Base-by-base conservation (phyloP, 1,140 invertebrate species). In the Drosophila prosaltans region DNA sequence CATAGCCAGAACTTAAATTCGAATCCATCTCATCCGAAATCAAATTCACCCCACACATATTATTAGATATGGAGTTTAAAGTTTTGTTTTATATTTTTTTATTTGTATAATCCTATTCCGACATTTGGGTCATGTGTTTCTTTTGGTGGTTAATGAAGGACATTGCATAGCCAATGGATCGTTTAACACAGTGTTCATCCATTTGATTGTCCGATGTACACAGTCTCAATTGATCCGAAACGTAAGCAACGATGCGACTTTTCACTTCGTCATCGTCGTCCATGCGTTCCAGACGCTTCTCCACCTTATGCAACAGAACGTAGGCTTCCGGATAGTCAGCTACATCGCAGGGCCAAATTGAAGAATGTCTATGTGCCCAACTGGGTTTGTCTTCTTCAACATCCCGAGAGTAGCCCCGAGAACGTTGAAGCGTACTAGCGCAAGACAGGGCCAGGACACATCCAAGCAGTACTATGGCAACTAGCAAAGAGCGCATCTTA, bases 281-380 rank as follows among this genome's bases (percentile, higher is more conserved):
- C 8, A 83, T 70, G 28, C 61, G 57, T 4, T 71, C 48, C 65
- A 88, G 6, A 3, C 85, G 84, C 54, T 71, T 75, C 21, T 89
- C 80, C 6, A 88, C 84, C 67, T 88, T 88, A 65, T 80, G 73
- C 10, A 88, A 71, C 1, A 89, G 68, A 5, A 62, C 4, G 58
- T 74, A 68, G 8, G 77, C 70, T 48, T 69, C 65, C 0, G 77
- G 77, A 26, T 67, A 69, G 8, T 78, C 62, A 4, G 70, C 68
- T 41, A 88, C 74, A 54, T 89, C 84, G 4, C 66, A 67, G 24
- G 80, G 77, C 84, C 84, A 88, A 2, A 68, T 2, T 0, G 28
- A 26, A 2, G 73, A 60, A 36, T 74, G 70, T 7, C 68, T 61
- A 11, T 78, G 75, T 0, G 45, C 41, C 78, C 78, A 80, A 8